Conservation (phyloP, 2,888 invertebrate species). For the Hyppa rectilinea region DNA sequence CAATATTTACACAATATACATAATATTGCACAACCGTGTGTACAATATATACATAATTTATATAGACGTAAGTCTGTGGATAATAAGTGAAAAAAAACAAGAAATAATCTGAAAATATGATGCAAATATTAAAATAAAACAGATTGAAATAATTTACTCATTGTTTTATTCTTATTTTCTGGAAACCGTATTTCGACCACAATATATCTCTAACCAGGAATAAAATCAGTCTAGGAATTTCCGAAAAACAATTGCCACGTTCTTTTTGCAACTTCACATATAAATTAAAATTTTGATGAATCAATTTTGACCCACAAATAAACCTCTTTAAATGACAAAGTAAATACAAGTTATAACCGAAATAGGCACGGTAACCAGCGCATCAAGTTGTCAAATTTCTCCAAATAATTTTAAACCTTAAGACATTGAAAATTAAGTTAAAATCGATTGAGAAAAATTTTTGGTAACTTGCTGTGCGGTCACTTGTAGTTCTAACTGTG, state of each 20-base stretch:
- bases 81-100: conserved; percentile 72
- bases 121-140: conserved; percentile 74
- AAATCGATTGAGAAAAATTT: no score
- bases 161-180: conserved; percentile 54
- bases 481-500: neutral
- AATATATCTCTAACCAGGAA: no score
- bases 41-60: conserved; percentile 69
- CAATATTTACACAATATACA: conserved; percentile 59
- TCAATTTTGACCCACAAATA: no score
- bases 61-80: conserved; percentile 80
- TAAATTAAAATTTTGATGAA: no score
- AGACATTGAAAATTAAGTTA: no score
- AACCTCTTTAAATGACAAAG: neutral
- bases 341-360: neutral
- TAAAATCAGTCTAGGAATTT: neutral
- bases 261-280: neutral
- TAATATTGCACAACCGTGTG: conserved; percentile 71
- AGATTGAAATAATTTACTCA: conserved; percentile 57
- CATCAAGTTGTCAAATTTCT: no score
- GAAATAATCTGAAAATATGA: conserved; percentile 68
- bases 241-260: neutral
- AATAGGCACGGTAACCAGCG: no score
- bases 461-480: no score
- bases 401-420: no score
- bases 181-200: neutral